Base-by-base conservation (phyloP, 2,113 vertebrate species). In the Myiopsitta monachus region DNA sequence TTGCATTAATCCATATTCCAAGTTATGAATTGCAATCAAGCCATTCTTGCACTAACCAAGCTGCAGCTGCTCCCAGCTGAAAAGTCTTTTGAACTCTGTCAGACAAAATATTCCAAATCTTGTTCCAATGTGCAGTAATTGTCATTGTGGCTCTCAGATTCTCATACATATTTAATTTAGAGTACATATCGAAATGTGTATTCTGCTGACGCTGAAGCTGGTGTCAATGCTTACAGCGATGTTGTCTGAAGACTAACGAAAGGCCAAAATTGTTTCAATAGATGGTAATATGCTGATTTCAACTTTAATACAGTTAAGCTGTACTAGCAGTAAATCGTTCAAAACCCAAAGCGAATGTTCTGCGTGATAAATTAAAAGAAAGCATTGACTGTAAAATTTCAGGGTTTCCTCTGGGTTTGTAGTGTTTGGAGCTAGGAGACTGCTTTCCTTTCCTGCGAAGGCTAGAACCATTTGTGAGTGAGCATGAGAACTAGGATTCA, bases 11-110 rank as follows among this genome's bases (percentile, higher is more conserved):
- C 66, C 64, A 68, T 96, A 92, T 64, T 93, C 76, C 80, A 90
- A 96, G 80, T 95, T 97, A 95, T 91, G 88, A 95, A 94, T 61
- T 90, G 95, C 95, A 97, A 90, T 96, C 88, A 96, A 52, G 95
- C 77, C 86, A 68, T 90, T 94, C 95, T 92, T 88, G 69, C 0
- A 0, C 83, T 94, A 95, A 92, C 95, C 94, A 90, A 90, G 64
- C 80, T 96, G 79, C 94, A 96, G 92, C 95, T 96, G 94, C 76
- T 96, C 80, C 69, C 86, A 96, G 61, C 88, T 96, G 95, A 96
- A 94, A 96, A 93, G 69, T 67, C 88, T 95, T 96, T 96, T 95
- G 95, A 96, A 92, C 83, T 81, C 76, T 94, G 92, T 95, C 95
- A 96, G 88, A 93, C 0, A 0, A 96, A 96, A 95, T 95, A 96